phyloP scores from a whole-genome alignment of 2,797 vertebrate genomes.

The Myiotriccus ornatus region DNA sequence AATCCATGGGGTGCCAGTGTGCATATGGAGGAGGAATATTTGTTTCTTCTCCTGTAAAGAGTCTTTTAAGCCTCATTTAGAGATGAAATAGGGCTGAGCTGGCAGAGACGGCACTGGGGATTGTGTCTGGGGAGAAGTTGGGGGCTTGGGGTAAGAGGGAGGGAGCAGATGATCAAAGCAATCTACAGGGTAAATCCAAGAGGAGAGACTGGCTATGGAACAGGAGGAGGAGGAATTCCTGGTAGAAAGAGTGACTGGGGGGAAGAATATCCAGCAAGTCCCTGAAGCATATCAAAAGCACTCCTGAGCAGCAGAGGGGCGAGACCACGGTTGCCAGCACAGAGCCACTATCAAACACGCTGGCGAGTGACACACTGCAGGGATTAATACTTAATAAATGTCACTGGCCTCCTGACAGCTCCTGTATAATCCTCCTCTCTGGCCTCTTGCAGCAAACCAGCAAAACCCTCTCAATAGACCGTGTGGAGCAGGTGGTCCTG shows the following conservation, averaged over 20 bases:
- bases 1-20: neutral
- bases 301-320: neutral
- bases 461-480: neutral
- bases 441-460: neutral
- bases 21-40: neutral
- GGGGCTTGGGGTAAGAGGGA: neutral
- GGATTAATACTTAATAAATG: constrained; percentile 61
- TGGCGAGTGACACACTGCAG: neutral
- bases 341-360: neutral
- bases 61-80: neutral
- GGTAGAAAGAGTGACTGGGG: neutral
- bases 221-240: neutral
- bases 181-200: neutral
- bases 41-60: neutral
- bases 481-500: neutral
- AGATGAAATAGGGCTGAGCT: constrained; percentile 20
- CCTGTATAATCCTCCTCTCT: neutral
- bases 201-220: neutral
- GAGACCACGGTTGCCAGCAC: neutral
- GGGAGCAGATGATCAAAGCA: neutral
- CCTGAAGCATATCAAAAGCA: neutral
- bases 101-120: neutral
- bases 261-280: neutral
- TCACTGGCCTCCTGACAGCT: neutral
- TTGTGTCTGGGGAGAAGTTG: neutral